Conservation (phyloP, 2,888 invertebrate species). For the Sphaerophoria rueppellii region DNA sequence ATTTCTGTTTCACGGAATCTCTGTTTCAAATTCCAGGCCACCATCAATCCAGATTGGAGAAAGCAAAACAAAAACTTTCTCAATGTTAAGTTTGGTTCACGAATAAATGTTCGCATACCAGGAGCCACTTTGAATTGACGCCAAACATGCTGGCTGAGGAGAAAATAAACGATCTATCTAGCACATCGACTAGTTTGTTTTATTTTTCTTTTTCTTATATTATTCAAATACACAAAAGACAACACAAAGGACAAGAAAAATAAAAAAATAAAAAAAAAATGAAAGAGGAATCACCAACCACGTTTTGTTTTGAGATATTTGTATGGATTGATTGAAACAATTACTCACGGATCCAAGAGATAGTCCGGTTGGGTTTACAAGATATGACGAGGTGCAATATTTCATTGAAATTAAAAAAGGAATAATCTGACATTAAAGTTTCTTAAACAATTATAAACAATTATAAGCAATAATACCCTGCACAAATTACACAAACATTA, state of each 20-base stretch:
- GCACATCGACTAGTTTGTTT: constrained; percentile 27
- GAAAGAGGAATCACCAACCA: constrained; percentile 16
- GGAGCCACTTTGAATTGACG: constrained; percentile 68
- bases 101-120: constrained; percentile 63
- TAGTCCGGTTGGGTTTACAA: constrained; percentile 6
- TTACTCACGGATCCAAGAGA: constrained; percentile 48
- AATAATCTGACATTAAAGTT: no score
- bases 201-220: no score
- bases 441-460: no score
- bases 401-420: constrained; percentile 5
- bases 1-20: constrained; percentile 41
- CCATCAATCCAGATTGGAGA: constrained; percentile 38
- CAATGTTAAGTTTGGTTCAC: constrained; percentile 40
- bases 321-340: constrained; percentile 53
- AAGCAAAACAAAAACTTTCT: constrained; percentile 17
- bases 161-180: constrained; percentile 63
- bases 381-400: background rate
- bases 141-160: constrained; percentile 56
- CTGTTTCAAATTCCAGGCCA: constrained; percentile 67
- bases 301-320: constrained; percentile 41
- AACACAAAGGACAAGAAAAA: background rate
- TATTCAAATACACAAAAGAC: background rate
- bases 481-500: constrained; percentile 29
- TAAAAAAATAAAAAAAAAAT: background rate
- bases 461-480: no score